These are phyloP conservation scores for Corythaeola cristata DNA, from an alignment of 2,113 vertebrate genomes.

Conservation along the genomic window DNA sequence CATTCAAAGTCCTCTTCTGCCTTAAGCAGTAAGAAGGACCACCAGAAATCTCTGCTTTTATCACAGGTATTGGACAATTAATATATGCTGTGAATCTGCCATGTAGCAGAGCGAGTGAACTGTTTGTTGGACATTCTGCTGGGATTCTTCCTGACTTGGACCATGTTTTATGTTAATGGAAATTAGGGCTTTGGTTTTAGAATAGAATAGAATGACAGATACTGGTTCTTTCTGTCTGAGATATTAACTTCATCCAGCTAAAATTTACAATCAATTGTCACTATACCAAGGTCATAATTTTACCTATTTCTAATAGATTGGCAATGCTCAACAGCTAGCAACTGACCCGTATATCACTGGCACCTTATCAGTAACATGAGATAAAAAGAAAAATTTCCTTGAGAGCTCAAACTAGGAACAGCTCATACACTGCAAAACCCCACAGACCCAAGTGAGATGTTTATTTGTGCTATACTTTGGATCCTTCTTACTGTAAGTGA, in stretches of 20 bases:
- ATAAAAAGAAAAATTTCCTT: not conserved
- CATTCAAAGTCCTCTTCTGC: not conserved
- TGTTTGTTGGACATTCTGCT: not conserved
- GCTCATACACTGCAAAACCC: not conserved
- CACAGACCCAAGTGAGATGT: not conserved
- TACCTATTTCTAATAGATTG: not conserved
- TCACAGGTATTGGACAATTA: not conserved
- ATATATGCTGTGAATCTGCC: not conserved
- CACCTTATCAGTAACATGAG: not conserved
- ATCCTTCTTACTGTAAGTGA: not conserved
- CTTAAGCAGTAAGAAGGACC: not conserved
- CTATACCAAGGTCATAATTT: slow-evolving; percentile 7
- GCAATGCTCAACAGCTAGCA: slow-evolving; percentile 5
- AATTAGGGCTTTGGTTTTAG: not conserved
- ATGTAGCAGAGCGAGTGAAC: not conserved
- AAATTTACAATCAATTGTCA: not conserved
- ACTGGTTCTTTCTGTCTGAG: not conserved
- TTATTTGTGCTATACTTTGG: not conserved
- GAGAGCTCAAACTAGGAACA: not conserved
- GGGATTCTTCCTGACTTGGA: not conserved
- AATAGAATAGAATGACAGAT: not conserved
- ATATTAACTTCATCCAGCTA: not conserved
- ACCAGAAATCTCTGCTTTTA: not conserved
- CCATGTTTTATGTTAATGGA: not conserved
- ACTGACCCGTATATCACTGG: not conserved